These are phyloP conservation scores for Rhyacichthys aspro DNA, from an alignment of 2,797 vertebrate species.

Conservation along the genomic window DNA sequence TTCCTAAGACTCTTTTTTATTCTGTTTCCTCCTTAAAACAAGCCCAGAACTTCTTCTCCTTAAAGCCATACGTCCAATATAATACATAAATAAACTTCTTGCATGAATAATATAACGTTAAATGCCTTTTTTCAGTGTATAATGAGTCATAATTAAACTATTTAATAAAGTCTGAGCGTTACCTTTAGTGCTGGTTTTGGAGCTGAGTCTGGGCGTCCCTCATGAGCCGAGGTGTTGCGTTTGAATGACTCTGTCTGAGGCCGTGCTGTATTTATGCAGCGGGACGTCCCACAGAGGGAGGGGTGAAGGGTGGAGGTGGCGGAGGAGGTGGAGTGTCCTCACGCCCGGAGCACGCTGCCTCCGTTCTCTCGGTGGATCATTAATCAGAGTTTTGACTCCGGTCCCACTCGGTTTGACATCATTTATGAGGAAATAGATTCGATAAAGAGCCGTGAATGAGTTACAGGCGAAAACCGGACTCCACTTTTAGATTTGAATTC, in stretches of 20 bases:
- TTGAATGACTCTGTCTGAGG: slow-evolving; percentile 6
- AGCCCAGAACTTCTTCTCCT: no score
- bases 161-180: no score
- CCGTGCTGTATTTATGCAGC: slow-evolving; percentile 59
- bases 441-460: slow-evolving; percentile 2
- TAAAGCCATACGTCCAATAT: no score
- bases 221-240: slow-evolving; percentile 39
- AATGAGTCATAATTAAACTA: no score
- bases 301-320: not conserved
- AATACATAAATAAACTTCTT: no score
- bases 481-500: no score
- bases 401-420: not conserved
- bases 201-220: slow-evolving; percentile 17
- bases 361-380: slow-evolving; percentile 53
- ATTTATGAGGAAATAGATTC: not conserved
- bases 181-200: slow-evolving; percentile 44
- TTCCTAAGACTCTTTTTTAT: no score
- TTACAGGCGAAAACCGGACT: not conserved
- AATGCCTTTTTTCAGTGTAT: no score
- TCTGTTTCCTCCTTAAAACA: no score
- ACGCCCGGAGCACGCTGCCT: not conserved
- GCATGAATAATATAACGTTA: no score
- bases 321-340: not conserved
- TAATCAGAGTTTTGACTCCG: slow-evolving; percentile 32
- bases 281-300: slow-evolving; percentile 34